A percentile compares a stretch with the other conserved stretches of the same genome.
These are phyloP conservation scores for Corydoras sp. DNA, from an alignment of 2,113 vertebrate species.

Conservation along the genomic window DNA sequence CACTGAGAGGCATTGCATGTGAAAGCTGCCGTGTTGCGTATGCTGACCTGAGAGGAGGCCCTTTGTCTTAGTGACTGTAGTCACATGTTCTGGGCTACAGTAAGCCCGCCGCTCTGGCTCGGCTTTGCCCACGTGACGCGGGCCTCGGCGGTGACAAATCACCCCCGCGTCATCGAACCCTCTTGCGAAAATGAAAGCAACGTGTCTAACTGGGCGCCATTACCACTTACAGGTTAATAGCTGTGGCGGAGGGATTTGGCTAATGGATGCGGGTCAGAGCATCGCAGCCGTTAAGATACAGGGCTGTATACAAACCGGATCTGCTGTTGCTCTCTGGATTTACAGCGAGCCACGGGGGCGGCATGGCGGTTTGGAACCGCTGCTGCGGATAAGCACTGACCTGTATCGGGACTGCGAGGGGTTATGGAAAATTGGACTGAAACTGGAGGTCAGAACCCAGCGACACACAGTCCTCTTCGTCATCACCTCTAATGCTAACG, in stretches of 20 bases:
- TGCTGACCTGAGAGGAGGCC: conserved; percentile 34
- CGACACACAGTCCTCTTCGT: conserved; percentile 13
- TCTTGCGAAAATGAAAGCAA: conserved; percentile 22
- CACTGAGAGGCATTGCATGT: conserved; percentile 31
- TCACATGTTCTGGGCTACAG: conserved; percentile 17
- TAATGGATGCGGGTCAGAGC: conserved; percentile 3
- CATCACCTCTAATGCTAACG: conserved; percentile 8
- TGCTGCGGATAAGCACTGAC: conserved; percentile 33
- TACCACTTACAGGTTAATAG: conserved; percentile 10
- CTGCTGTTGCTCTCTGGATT: conserved; percentile 15
- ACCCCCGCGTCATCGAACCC: conserved; percentile 9
- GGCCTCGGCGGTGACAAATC: conserved; percentile 16
- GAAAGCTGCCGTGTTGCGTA: conserved; percentile 27
- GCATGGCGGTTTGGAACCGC: conserved; percentile 20
- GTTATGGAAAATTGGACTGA: background rate
- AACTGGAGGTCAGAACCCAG: background rate
- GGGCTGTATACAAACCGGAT: background rate
- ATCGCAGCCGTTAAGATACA: background rate
- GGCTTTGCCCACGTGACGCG: conserved; percentile 1
- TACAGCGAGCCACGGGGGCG: background rate
- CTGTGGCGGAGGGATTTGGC: conserved; percentile 8
- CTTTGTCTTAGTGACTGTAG: conserved; percentile 22
- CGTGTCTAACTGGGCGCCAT: background rate
- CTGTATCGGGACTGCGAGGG: conserved; percentile 2
- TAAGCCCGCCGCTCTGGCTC: background rate